Base-by-base conservation (phyloP, 1,140 invertebrate species). In the Odontomachus brunneus region DNA sequence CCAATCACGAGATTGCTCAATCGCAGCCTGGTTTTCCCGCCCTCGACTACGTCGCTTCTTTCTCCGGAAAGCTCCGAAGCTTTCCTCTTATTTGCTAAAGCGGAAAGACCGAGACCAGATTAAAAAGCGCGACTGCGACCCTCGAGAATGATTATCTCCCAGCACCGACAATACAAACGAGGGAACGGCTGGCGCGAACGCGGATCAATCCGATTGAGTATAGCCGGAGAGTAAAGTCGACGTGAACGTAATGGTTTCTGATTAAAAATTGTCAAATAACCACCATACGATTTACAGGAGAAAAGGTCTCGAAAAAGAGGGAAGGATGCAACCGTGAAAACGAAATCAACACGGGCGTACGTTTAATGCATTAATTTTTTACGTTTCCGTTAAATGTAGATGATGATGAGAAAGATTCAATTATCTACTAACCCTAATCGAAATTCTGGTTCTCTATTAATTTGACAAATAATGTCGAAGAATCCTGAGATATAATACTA, bases 1-100 rank as follows among this genome's bases (percentile, higher is more conserved):
- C 88, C 91, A 91, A 92, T 93, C 91, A 92, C 87, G 89, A 90
- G 90, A 93, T 93, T 93, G 91, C 92, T 93, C 92, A 90, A 93
- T 91, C 92, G 91, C 92, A 89, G 88, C 87, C 74, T 72, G 82
- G 71, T 72, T 84, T 84, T 82, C 67, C 66, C 38, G 38, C n/a
- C 22, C 63, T 66, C 60, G 7, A 49, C 44, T 55, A 44, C 60
- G 71, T 71, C 60, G 74, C 48, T 66, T 72, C 44, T 66, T 72
- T 60, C 48, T 44, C 66, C 69, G 48, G 29, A 44, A 1, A 65
- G 49, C 48, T 57, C 51, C 53, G 38, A 44, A 44, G 75, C 48
- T 84, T 82, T 88, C 85, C 60, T 66, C 76, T 88, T 89, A 90
- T 84, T 82, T 83, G 49, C 67, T 60, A 84, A 60, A 49, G 49